Percentiles rank a stretch among this genome's conserved stretches.
phyloP scores from a whole-genome alignment of 2,797 vertebrate genomes.

The Cheirogaleus major region DNA sequence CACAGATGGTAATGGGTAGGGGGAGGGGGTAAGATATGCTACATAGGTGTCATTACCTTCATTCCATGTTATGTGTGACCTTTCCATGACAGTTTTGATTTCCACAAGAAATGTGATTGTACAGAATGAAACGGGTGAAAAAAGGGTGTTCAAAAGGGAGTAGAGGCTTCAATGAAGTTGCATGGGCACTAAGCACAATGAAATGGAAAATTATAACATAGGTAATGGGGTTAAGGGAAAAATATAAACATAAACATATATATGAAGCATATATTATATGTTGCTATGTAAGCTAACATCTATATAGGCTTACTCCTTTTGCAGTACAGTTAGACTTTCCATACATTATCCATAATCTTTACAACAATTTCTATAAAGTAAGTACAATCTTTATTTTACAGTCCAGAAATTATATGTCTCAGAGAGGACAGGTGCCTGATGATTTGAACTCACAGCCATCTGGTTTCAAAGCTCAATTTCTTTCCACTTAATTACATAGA shows the following conservation, averaged over 20 bases:
- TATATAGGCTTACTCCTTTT: background rate
- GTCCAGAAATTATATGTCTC: background rate
- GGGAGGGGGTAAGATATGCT: background rate
- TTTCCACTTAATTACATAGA: background rate
- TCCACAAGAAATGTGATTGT: background rate
- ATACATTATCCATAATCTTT: background rate
- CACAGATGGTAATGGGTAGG: background rate
- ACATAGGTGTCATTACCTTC: background rate
- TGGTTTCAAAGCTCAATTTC: background rate
- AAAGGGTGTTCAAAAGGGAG: background rate
- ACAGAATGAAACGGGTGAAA: background rate
- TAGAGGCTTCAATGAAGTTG: background rate
- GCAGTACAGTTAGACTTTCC: background rate
- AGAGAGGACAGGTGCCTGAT: background rate
- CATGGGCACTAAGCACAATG: background rate
- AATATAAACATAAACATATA: background rate
- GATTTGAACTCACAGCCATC: background rate
- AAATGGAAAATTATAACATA: background rate
- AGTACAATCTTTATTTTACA: background rate
- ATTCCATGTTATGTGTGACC: background rate
- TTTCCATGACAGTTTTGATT: conserved; percentile 21
- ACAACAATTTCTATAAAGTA: background rate
- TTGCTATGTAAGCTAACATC: background rate
- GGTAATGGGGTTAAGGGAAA: background rate
- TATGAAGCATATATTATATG: background rate